Evolutionary conservation across 1,140 invertebrate genomes (phyloP).

Genomic region (Atta texana): DNA sequence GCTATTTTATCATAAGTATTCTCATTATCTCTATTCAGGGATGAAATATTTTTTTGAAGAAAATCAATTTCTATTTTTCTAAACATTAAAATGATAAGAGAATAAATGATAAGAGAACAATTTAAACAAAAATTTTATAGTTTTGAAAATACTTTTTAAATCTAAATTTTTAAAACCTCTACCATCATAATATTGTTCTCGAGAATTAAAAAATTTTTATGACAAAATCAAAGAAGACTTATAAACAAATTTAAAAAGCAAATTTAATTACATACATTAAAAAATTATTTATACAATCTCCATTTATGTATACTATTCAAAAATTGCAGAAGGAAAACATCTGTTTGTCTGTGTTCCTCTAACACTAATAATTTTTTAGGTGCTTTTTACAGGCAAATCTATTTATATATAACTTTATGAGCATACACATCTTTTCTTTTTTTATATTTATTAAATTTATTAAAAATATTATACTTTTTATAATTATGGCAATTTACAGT

Average conservation of each 20-base stretch:
- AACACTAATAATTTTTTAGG: background rate
- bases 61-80: background rate
- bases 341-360: background rate
- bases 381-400: background rate
- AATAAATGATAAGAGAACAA: background rate
- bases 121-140: background rate
- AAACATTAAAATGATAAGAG: background rate
- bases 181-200: background rate
- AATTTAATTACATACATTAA: background rate
- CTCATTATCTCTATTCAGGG: background rate
- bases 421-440: background rate
- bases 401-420: background rate
- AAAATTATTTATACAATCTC: background rate
- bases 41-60: background rate
- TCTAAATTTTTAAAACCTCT: background rate
- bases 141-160: background rate
- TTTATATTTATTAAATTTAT: background rate
- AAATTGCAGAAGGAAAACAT: background rate
- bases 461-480: background rate
- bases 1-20: background rate
- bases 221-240: background rate
- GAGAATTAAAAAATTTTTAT: background rate
- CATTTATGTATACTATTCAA: background rate
- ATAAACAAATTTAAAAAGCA: background rate
- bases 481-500: background rate